These are phyloP conservation scores for Zosterops hypoxanthus DNA, from an alignment of 2,113 vertebrate species.

Conservation along the genomic window DNA sequence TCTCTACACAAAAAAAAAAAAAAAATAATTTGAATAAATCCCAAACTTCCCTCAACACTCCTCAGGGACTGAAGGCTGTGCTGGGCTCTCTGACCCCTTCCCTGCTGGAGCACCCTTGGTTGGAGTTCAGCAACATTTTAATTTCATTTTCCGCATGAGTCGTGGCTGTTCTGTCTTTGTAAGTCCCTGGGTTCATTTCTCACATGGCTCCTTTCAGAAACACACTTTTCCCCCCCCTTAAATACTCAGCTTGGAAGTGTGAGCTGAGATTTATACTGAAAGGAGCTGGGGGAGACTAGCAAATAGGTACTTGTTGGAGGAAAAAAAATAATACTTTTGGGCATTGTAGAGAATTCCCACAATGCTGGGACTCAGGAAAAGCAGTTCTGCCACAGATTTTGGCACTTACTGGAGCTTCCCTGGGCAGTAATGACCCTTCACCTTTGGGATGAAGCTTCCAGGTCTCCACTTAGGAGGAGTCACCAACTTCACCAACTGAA, in stretches of 20 bases:
- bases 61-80: not conserved
- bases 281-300: not conserved
- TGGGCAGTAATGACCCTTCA: fast-evolving
- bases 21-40: not conserved
- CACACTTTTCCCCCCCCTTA: not conserved
- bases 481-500: not conserved
- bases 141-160: not conserved
- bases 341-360: not conserved
- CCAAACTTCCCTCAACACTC: not conserved
- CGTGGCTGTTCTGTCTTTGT: not conserved
- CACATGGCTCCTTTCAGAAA: not conserved
- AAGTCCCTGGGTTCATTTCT: slow-evolving; percentile 9
- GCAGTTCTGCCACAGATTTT: not conserved
- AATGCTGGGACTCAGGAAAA: fast-evolving
- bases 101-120: not conserved
- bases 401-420: not conserved
- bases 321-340: not conserved
- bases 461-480: too few species aligned
- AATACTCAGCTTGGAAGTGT: not conserved
- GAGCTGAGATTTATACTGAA: not conserved
- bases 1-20: not conserved
- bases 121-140: not conserved
- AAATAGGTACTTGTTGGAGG: not conserved
- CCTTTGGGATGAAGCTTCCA: not conserved
- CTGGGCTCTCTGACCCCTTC: not conserved